Percentiles rank a stretch among this genome's conserved stretches.
Evolutionary conservation across 2,797 vertebrate genomes (phyloP).

Genomic region (Falco novaeseelandiae): DNA sequence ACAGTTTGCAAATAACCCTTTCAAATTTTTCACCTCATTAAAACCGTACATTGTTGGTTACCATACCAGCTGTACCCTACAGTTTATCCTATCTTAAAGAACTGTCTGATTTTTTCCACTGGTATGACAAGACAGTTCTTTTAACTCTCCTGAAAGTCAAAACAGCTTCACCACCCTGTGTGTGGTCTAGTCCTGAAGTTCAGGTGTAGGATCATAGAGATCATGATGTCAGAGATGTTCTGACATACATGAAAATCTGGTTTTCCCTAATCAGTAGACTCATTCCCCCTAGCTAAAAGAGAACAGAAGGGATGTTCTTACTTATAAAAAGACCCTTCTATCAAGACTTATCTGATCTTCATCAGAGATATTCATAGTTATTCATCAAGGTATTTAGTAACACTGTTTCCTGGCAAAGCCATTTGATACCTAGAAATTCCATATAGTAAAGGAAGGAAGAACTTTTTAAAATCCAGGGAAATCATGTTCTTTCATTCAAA

Average conservation of each 20-base stretch:
- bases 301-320: not conserved
- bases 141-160: not conserved
- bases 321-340: not conserved
- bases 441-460: not conserved
- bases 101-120: not conserved
- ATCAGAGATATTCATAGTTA: not conserved
- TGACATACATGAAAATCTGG: not conserved
- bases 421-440: not conserved
- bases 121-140: not conserved
- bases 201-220: not conserved
- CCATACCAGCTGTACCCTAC: not conserved
- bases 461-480: not conserved
- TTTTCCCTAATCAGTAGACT: not conserved
- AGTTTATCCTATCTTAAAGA: slow-evolving; percentile 1
- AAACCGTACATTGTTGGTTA: not conserved
- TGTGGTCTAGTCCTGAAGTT: slow-evolving; percentile 4
- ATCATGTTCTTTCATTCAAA: not conserved
- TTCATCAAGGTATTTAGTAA: not conserved
- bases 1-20: slow-evolving; percentile 66
- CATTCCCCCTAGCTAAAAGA: not conserved
- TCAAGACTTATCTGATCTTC: not conserved
- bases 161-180: not conserved
- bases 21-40: slow-evolving; percentile 52
- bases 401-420: not conserved
- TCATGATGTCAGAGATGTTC: not conserved